phyloP scores from a whole-genome alignment of 2,888 invertebrate genomes.

The Epirrhoe alternata region DNA sequence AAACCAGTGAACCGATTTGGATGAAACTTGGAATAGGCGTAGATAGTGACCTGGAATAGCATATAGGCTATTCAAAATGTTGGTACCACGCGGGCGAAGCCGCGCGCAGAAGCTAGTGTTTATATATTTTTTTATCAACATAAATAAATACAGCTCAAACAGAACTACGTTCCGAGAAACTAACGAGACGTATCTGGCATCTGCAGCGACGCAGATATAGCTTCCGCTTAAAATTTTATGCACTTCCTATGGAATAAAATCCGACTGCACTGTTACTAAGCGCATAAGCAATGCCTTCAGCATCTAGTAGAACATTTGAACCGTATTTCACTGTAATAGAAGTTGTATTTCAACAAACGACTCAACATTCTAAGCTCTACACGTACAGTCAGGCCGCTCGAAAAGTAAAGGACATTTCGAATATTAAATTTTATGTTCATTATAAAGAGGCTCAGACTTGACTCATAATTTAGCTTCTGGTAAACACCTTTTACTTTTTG shows the following conservation, averaged over 20 bases:
- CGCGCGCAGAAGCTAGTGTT: no score
- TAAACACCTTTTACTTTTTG: not conserved
- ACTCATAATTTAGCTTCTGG: not conserved
- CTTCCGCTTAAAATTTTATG: slow-evolving; percentile 48
- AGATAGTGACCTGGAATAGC: no score
- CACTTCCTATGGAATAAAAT: slow-evolving; percentile 44
- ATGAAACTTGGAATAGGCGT: no score
- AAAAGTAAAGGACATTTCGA: slow-evolving; percentile 13
- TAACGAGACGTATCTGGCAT: slow-evolving; percentile 40
- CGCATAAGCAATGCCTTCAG: slow-evolving; percentile 12
- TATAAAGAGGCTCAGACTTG: slow-evolving; percentile 5
- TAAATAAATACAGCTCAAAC: slow-evolving; percentile 7
- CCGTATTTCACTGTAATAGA: slow-evolving; percentile 17
- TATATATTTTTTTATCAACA: not conserved
- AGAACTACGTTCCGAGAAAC: slow-evolving; percentile 29
- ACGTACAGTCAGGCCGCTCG: not conserved
- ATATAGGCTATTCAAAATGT: no score
- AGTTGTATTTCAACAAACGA: slow-evolving; percentile 15
- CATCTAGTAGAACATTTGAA: slow-evolving; percentile 4
- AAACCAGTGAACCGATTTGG: no score
- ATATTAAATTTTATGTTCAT: slow-evolving; percentile 15
- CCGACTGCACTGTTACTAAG: slow-evolving; percentile 28
- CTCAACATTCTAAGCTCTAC: not conserved
- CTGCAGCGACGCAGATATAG: slow-evolving; percentile 39
- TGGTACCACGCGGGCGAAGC: no score